A percentile compares a stretch with the other conserved stretches of the same genome.
Evolutionary conservation across 2,888 invertebrate species (phyloP).

Genomic region (Tachina fera): DNA sequence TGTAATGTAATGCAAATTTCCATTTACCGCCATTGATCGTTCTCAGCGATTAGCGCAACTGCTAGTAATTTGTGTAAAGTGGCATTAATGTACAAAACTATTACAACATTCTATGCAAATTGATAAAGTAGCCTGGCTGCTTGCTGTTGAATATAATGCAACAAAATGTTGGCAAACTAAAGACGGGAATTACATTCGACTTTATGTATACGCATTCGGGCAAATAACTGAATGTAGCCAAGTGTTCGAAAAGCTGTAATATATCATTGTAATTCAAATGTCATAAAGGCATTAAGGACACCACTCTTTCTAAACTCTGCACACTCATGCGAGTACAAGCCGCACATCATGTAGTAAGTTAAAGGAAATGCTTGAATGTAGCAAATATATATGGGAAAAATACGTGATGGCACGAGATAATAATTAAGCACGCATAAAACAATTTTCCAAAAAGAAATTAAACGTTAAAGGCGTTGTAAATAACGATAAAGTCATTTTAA

Average conservation of each 20-base stretch:
- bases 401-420: constrained; percentile 48
- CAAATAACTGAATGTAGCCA: constrained; percentile 6
- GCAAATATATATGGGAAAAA: background rate
- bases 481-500: constrained; percentile 20
- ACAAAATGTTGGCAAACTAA: constrained; percentile 7
- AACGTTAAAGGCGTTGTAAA: constrained; percentile 33
- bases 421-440: constrained; percentile 60
- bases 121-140: background rate
- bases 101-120: background rate
- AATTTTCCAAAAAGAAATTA: constrained; percentile 39
- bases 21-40: background rate
- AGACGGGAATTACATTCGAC: background rate
- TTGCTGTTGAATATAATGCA: background rate
- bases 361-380: background rate
- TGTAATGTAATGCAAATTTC: background rate
- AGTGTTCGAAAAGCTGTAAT: background rate
- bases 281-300: constrained; percentile 37
- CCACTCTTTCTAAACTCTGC: constrained; percentile 9
- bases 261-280: constrained; percentile 38
- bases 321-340: background rate
- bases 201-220: background rate
- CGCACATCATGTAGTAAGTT: background rate
- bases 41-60: background rate
- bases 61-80: background rate
- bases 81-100: too few relatives aligned